These are phyloP conservation scores for Ficedula albicollis DNA, from an alignment of 2,797 vertebrate genomes.

Conservation along the genomic window DNA sequence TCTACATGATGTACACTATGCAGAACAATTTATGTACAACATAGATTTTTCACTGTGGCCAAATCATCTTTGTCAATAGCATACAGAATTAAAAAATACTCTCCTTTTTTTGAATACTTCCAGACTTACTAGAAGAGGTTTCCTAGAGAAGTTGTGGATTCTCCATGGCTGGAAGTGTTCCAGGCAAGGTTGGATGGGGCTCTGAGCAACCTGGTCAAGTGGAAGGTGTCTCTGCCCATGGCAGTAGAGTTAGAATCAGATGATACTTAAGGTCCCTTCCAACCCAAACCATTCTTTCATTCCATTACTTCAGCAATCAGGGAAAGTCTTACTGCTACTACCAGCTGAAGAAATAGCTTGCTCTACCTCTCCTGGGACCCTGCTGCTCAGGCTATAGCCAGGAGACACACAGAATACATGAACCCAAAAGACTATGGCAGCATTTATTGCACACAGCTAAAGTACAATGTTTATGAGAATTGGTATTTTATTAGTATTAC, in stretches of 20 bases:
- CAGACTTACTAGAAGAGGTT: background rate
- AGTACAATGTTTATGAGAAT: background rate
- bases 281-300: background rate
- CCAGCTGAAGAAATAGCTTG: background rate
- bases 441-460: background rate
- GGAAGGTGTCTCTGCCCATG: background rate
- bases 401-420: background rate
- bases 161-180: background rate
- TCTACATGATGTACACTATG: background rate
- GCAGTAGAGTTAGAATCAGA: background rate
- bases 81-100: background rate
- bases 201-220: background rate
- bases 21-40: background rate
- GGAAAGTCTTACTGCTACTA: background rate
- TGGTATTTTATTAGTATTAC: background rate
- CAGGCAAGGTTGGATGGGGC: background rate
- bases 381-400: background rate
- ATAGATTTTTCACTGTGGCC: background rate
- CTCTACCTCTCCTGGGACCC: background rate
- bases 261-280: background rate
- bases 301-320: background rate
- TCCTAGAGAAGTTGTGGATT: background rate
- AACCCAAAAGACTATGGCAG: background rate
- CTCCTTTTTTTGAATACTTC: background rate
- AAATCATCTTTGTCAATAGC: background rate